Percentiles rank a stretch among this genome's conserved stretches.
These are phyloP conservation scores for Lordiphosa clarofinis DNA, from an alignment of 1,140 invertebrate species.

Conservation along the genomic window DNA sequence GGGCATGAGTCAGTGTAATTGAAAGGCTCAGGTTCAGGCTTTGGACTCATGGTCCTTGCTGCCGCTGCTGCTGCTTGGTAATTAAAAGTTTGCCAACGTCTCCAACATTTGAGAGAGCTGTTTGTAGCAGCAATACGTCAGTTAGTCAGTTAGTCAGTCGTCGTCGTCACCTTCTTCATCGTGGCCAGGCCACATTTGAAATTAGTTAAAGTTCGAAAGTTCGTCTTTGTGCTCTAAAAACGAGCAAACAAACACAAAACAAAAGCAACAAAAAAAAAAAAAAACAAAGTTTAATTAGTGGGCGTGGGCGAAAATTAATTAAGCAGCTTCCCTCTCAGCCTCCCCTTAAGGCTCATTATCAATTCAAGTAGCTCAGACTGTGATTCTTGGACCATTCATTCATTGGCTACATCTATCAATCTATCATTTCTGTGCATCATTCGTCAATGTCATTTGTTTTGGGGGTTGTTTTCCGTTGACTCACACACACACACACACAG, in stretches of 20 bases:
- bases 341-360: slow-evolving; percentile 50
- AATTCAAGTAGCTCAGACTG: slow-evolving; percentile 45
- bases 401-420: slow-evolving; percentile 51
- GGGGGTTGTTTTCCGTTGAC: slow-evolving; percentile 8
- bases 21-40: not conserved
- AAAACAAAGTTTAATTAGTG: slow-evolving; percentile 68
- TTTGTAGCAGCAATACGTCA: slow-evolving; percentile 24
- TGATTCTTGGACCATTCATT: slow-evolving; percentile 23
- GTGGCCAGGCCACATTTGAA: slow-evolving; percentile 57
- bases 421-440: slow-evolving; percentile 61
- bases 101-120: slow-evolving; percentile 46
- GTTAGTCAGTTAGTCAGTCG: slow-evolving; percentile 60
- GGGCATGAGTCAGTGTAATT: not conserved
- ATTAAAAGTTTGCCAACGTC: slow-evolving; percentile 67
- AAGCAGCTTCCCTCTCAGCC: slow-evolving; percentile 21
- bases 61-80: slow-evolving; percentile 55
- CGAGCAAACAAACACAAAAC: slow-evolving; percentile 8
- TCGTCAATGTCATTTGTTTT: slow-evolving; percentile 69
- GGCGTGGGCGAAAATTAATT: slow-evolving; percentile 69
- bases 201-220: slow-evolving; percentile 71
- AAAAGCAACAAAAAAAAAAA: slow-evolving; percentile 7
- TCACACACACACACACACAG: too few relatives aligned
- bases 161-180: slow-evolving; percentile 34
- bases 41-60: slow-evolving; percentile 6
- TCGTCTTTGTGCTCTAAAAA: not conserved